Conservation (phyloP, 2,888 invertebrate genomes). For the Machimus atricapillus region DNA sequence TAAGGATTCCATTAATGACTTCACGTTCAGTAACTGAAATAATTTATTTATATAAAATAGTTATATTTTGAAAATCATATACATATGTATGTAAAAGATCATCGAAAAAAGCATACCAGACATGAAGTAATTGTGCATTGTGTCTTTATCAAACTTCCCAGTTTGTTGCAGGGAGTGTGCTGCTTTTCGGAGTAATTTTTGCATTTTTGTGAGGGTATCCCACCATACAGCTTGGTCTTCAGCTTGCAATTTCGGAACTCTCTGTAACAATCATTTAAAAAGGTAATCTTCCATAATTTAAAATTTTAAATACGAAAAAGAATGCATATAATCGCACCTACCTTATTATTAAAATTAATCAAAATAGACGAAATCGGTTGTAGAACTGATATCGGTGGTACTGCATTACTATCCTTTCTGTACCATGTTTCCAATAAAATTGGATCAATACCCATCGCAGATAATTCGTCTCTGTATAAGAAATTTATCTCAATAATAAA, state of each 20-base stretch:
- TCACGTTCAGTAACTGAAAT: conserved; percentile 92
- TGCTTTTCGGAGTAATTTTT: conserved; percentile 91
- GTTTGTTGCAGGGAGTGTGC: conserved; percentile 83
- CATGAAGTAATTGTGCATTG: conserved; percentile 98
- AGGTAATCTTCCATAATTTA: too few species aligned
- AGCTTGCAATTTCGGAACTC: conserved; percentile 93
- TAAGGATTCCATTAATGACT: conserved; percentile 93
- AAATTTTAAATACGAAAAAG: too few species aligned
- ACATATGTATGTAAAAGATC: too few species aligned
- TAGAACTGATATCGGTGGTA: conserved; percentile 91
- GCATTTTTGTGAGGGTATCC: conserved; percentile 95
- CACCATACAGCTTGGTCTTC: conserved; percentile 98
- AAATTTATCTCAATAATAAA: not conserved
- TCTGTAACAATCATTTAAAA: conserved; percentile 63
- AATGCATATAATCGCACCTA: conserved; percentile 53
- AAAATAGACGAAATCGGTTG: conserved; percentile 97
- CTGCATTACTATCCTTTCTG: conserved; percentile 93
- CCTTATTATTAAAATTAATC: conserved; percentile 97
- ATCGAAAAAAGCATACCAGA: conserved; percentile 71
- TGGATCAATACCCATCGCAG: conserved; percentile 82
- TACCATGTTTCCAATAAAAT: conserved; percentile 92
- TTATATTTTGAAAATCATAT: not conserved
- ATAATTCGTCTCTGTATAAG: conserved; percentile 76
- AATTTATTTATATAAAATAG: not conserved
- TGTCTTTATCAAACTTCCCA: conserved; percentile 88